Base-by-base conservation (phyloP, 1,140 invertebrate genomes). In the Anastrepha ludens region DNA sequence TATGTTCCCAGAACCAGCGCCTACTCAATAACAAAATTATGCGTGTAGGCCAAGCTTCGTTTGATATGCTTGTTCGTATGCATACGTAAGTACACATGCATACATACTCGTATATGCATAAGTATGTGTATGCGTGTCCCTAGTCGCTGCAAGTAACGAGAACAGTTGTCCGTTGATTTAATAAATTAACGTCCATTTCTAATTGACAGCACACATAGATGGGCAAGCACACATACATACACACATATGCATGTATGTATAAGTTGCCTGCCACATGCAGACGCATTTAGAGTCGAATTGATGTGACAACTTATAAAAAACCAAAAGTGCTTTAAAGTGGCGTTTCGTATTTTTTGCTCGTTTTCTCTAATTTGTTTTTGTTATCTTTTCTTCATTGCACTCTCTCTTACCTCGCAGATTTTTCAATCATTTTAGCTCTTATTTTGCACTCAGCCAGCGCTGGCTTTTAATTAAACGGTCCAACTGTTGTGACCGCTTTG, bases 181-280 rank as follows among this genome's bases (percentile, higher is more conserved):
- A 81, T 81, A 81, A 81, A 81, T 81, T 81, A 81, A 81, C 74
- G 74, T 81, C 20, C 47, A 81, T 81, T 81, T 81, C 74, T 81
- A 81, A 81, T 81, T 81, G 74, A 81, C 74, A 81, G 74, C 74
- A 81, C 74, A 47, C 74, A 81, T 7, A 81, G 74, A 9, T 81
- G 39, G 74, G 15, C 29, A 81, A 81, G 74, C 20, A 81, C 47
- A 55, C 74, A 3, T 55, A n/a, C 15, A 8, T 13, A 50, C 70
- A 50, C n/a, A 39, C 47, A 50, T 78, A 50, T 6, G n/a, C 9
- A 55, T 55, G 50, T 2, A 50, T 4, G 15, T 8, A 78, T 8
- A n/a, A 55, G 4, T 20, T n/a, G 74, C 44, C 74, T 78, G 74
- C n/a, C 74, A 78, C 74, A 78, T 78, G 74, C 74, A 78, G 74